A percentile compares a stretch with the other conserved stretches of the same genome.
phyloP scores from a whole-genome alignment of 2,888 invertebrate genomes.

The Pelosia muscerda region DNA sequence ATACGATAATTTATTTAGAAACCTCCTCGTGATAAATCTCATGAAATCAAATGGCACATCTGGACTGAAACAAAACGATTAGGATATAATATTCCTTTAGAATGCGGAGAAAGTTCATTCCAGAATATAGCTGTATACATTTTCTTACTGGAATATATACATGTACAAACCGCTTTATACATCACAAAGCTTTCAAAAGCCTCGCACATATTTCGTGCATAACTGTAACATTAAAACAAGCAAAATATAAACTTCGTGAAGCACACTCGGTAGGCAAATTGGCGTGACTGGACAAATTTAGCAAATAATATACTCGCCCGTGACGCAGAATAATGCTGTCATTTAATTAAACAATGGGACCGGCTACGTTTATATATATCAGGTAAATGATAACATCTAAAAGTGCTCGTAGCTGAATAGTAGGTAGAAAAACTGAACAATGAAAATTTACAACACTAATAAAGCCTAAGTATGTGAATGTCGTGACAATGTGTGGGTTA shows the following conservation, averaged over 20 bases:
- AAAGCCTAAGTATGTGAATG: no score
- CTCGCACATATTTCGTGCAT: background rate
- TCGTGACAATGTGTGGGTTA: no score
- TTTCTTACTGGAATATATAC: background rate
- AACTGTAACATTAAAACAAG: background rate
- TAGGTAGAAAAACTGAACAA: background rate
- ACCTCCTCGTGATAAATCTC: no score
- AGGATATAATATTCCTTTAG: no score
- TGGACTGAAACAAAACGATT: no score
- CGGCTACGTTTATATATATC: slow-evolving; percentile 1
- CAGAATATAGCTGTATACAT: background rate
- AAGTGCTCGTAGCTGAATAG: background rate
- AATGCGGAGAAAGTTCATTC: no score
- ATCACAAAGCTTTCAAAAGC: background rate
- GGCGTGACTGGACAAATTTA: slow-evolving; percentile 4
- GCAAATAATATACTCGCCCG: slow-evolving; percentile 2
- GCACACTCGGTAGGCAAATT: background rate
- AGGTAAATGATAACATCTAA: slow-evolving; percentile 2
- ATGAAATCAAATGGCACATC: no score
- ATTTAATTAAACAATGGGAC: slow-evolving; percentile 2
- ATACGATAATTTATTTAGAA: no score
- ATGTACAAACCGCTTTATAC: background rate
- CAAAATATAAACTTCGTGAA: background rate
- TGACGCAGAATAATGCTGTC: background rate
- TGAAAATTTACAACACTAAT: no score